Evolutionary conservation across 2,888 invertebrate genomes (phyloP).

Genomic region (Lissonota sp.): DNA sequence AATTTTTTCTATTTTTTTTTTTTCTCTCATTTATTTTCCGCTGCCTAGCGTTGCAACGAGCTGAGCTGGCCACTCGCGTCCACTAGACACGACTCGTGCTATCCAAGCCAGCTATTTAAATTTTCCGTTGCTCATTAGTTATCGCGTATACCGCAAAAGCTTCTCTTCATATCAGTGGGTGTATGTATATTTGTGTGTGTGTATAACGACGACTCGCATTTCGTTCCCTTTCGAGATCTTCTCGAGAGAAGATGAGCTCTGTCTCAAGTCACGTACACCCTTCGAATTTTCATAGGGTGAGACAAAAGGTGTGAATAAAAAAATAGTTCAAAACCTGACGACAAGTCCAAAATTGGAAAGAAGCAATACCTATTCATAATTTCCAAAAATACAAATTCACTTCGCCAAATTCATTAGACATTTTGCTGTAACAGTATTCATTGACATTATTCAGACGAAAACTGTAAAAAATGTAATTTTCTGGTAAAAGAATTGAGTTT

Average conservation of each 20-base stretch:
- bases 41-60: constrained; percentile 67
- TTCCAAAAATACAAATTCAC: too few relatives aligned
- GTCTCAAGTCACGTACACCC: constrained; percentile 68
- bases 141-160: constrained; percentile 40
- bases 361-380: too few relatives aligned
- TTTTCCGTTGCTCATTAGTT: constrained; percentile 74
- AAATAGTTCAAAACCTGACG: not conserved
- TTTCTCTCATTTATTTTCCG: constrained; percentile 48
- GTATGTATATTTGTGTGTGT: constrained; percentile 1
- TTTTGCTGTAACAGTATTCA: too few relatives aligned
- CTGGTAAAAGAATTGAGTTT: too few relatives aligned
- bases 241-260: constrained; percentile 47
- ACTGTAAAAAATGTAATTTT: too few relatives aligned
- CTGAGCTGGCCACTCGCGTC: constrained; percentile 48
- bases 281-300: constrained; percentile 22
- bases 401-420: too few relatives aligned
- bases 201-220: constrained; percentile 36
- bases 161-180: constrained; percentile 8
- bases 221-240: constrained; percentile 62
- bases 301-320: constrained; percentile 11
- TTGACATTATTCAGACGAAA: too few relatives aligned
- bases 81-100: constrained; percentile 48
- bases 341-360: too few relatives aligned
- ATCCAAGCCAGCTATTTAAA: constrained; percentile 48
- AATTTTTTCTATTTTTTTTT: constrained; percentile 24